Evolutionary conservation across 1,140 invertebrate genomes (phyloP).

Genomic region (Pseudomyrmex gracilis): DNA sequence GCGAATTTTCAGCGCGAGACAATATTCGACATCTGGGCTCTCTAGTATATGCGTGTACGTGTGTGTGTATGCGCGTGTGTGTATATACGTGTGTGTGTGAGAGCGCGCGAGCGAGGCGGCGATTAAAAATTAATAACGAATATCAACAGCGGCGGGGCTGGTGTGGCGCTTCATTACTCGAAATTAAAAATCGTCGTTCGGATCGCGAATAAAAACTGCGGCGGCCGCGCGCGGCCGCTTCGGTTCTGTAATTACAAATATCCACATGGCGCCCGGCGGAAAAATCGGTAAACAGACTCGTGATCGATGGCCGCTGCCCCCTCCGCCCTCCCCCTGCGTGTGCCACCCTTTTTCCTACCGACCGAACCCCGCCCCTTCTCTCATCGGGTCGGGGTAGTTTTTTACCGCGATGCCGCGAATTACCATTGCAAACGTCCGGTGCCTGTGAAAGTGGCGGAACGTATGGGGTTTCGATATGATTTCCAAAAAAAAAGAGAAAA

Average conservation of each 20-base stretch:
- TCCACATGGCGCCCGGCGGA: conserved; percentile 74
- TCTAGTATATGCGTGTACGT: neutral
- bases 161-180: conserved; percentile 79
- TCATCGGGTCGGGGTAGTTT: conserved; percentile 68
- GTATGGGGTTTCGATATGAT: conserved; percentile 74
- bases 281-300: conserved; percentile 77
- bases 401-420: conserved; percentile 75
- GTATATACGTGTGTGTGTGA: too few species aligned
- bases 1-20: conserved; percentile 72
- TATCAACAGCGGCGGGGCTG: conserved; percentile 79
- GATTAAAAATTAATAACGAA: conserved; percentile 85
- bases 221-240: conserved; percentile 65
- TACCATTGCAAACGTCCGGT: conserved; percentile 79
- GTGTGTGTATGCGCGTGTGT: too few species aligned
- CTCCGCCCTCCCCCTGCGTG: neutral
- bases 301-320: conserved; percentile 75
- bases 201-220: conserved; percentile 78
- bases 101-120: conserved; percentile 54
- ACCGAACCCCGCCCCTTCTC: conserved; percentile 8
- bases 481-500: conserved; percentile 68
- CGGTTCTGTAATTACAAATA: conserved; percentile 83
- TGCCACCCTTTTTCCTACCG: conserved; percentile 35
- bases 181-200: conserved; percentile 82
- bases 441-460: conserved; percentile 72
- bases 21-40: conserved; percentile 74